Conservation (phyloP, 2,797 vertebrate genomes). For the Anas acuta region DNA sequence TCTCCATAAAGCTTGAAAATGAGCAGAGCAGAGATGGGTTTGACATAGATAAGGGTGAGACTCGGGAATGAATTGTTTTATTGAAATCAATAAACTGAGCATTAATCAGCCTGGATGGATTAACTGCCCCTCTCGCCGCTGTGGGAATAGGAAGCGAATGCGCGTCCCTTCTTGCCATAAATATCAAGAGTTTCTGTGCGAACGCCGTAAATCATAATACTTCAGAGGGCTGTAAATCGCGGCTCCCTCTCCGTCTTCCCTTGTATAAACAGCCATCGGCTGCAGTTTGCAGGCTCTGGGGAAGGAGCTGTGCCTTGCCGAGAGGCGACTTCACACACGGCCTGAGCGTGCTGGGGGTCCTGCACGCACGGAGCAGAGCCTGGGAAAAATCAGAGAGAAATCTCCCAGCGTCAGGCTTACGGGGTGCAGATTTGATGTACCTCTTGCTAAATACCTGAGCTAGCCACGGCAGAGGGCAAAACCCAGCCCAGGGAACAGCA, state of each 20-base stretch:
- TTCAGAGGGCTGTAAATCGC: conserved; percentile 53
- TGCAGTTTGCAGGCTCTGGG: not conserved
- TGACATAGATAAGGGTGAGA: conserved; percentile 34
- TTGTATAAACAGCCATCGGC: conserved; percentile 24
- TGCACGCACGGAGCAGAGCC: not conserved
- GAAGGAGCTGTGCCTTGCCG: not conserved
- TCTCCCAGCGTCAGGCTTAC: not conserved
- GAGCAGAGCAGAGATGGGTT: not conserved
- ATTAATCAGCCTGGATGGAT: conserved; percentile 25
- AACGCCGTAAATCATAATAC: conserved; percentile 38
- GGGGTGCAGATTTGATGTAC: not conserved
- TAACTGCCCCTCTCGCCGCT: not conserved
- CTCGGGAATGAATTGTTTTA: not conserved
- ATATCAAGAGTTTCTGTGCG: conserved; percentile 42
- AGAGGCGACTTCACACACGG: not conserved
- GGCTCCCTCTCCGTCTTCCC: conserved; percentile 5
- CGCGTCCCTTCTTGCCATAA: not conserved
- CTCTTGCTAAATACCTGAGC: conserved; percentile 3
- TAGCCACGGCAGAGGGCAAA: not conserved
- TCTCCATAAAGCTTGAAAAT: not conserved
- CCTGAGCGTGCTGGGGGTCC: not conserved
- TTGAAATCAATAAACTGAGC: conserved; percentile 40
- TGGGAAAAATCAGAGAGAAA: not conserved
- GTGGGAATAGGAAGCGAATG: conserved; percentile 54
- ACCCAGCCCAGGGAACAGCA: not conserved